Conservation (phyloP, 2,113 vertebrate species). For the Phrynocephalus versicolor region DNA sequence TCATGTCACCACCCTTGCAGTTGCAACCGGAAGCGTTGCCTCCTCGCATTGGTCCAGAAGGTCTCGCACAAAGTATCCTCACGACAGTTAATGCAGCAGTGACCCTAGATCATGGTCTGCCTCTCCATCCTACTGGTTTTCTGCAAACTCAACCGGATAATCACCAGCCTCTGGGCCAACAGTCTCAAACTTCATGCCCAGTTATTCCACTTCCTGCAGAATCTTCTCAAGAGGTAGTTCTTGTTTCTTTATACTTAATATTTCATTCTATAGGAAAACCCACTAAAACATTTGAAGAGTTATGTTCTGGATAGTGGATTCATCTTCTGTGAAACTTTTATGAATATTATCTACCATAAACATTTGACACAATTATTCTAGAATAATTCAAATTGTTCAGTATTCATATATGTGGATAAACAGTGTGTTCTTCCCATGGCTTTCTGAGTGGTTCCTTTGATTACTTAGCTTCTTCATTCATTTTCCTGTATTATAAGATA, state of each 20-base stretch:
- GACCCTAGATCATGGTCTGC: constrained; percentile 62
- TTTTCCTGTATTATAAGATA: background rate
- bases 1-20: constrained; percentile 76
- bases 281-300: background rate
- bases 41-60: constrained; percentile 59
- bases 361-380: background rate
- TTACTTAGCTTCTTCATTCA: background rate
- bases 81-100: constrained; percentile 58
- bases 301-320: background rate
- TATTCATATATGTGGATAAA: background rate
- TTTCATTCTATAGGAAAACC: background rate
- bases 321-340: background rate
- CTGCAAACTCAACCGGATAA: constrained; percentile 64
- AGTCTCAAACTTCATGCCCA: constrained; percentile 60
- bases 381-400: background rate
- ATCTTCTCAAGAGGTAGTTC: constrained; percentile 72
- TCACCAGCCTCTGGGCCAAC: constrained; percentile 70
- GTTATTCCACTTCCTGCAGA: constrained; percentile 59
- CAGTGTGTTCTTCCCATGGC: background rate
- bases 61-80: constrained; percentile 75
- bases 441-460: background rate
- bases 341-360: background rate
- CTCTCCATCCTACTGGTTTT: constrained; percentile 61
- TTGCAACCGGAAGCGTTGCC: constrained; percentile 67
- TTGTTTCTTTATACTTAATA: background rate